Base-by-base conservation (phyloP, 2,888 invertebrate genomes). In the Volucella zonaria region DNA sequence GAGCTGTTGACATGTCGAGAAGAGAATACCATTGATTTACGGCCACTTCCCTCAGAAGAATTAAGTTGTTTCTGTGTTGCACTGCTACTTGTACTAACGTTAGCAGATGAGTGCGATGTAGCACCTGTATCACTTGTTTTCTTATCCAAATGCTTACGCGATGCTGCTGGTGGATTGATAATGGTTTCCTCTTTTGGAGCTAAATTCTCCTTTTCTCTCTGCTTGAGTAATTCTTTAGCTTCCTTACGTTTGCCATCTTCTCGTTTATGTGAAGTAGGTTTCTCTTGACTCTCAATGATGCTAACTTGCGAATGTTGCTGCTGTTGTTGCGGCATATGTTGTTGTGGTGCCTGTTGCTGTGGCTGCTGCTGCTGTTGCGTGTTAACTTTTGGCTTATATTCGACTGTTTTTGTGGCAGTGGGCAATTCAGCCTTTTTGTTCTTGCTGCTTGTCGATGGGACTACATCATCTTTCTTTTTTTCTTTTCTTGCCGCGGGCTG, bases 21-120 rank as follows among this genome's bases (percentile, higher is more conserved):
- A 76, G 95, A 95, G 89, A 95, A 96, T 87, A 95, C 94, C 89
- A 95, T 93, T 88, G 93, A 94, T 92, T 95, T 93, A 90, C 93
- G 92, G 89, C 92, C 92, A 89, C 45, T 68, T 43, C 80, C 75
- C 52, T 81, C 85, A 0, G 61, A 31, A 14, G 61, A 66, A 11
- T 79, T 87, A 8, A 67, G 11, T 38, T 81, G 86, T 66, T 87
- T 85, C 61, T 83, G 79, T 78, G 86, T 67, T 47, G 86, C 42
- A 15, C 74, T 54, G 42, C 82, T 14, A 62, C 86, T 3, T 82
- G 73, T 42, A 87, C 86, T 42, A 74, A 54, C 47, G 68, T 74
- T 81, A 14, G 43, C 40, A 9, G 76, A 59, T 75, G 79, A 68
- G n/a, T 87, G 61, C 6, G 87, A 45, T 18, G 82, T 14, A 23